Evolutionary conservation across 2,113 vertebrate genomes (phyloP), one percentile per base, ranked within the genome.

Genomic region (Spilogale gracilis): DNA sequence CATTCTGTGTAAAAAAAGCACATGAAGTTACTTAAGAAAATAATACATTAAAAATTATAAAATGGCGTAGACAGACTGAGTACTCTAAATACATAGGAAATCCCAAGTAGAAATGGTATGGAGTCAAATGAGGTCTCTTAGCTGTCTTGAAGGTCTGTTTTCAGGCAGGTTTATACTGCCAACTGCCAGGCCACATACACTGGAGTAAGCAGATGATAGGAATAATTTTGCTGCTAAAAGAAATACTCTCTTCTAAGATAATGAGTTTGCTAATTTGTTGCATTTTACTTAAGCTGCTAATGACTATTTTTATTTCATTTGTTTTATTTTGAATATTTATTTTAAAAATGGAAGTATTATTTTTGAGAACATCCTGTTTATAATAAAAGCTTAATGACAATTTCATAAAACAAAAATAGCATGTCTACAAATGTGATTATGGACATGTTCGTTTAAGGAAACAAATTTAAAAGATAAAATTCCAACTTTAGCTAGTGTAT

Each of bases 381-480:
- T 94, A 94, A 96, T 96, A 96, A 98, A 93, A 96, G 60, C 30
- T 82, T 97, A 95, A 86, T 89, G 89, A 79, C 67, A 96, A 17
- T 74, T 76, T 95, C 27, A 85, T 96, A 92, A 94, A 96, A 95
- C 63, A 97, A 97, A 96, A 97, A 97, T 97, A 97, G 73, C 81
- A 27, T 85, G 88, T 97, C 82, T 97, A 80, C 67, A 71, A 81
- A 96, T 96, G 17, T 97, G 80, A 96, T 93, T 98, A 85, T 94
- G 86, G 67, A 88, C 89, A 80, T 90, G 73, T 88, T 97, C 81
- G 81, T 45, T 94, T 91, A 95, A 96, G 92, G 87, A 97, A 98
- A 96, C 61, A 96, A 97, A 97, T 83, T 93, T 96, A 87, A 93
- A 98, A 96, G 94, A 96, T 98, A 97, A 95, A 93, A 90, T 96